Evolutionary conservation across 1,140 invertebrate species (phyloP).

Genomic region (Globodera rostochiensis): DNA sequence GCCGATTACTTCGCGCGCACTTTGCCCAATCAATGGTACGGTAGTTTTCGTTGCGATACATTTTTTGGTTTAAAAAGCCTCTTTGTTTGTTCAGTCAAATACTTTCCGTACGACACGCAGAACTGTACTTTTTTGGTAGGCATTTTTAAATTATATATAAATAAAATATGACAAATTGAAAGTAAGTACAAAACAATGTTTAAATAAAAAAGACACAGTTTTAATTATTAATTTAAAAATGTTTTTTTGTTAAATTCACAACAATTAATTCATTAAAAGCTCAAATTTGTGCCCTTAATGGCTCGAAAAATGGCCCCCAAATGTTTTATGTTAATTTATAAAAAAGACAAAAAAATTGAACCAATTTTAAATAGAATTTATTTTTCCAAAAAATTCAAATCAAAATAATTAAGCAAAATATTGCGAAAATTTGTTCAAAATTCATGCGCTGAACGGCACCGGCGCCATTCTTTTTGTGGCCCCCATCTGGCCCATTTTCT

Average conservation of each 20-base stretch:
- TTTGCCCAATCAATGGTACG: constrained; percentile 61
- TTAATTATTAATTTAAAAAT: no score
- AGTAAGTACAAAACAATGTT: no score
- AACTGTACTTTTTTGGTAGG: constrained; percentile 60
- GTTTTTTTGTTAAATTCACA: no score
- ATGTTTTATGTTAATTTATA: no score
- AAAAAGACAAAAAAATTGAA: no score
- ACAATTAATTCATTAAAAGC: no score
- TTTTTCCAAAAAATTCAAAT: constrained; percentile 10
- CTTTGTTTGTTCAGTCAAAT: constrained; percentile 56
- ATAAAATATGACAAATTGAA: no score
- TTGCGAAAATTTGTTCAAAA: background rate
- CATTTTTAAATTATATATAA: background rate
- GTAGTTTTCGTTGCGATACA: no score
- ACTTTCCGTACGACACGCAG: constrained; percentile 63
- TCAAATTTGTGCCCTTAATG: no score
- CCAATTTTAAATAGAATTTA: constrained; percentile 4
- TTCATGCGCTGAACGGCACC: background rate
- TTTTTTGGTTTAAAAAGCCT: background rate
- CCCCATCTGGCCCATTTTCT: background rate
- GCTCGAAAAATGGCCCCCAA: no score
- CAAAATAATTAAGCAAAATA: background rate
- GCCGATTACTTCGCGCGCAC: constrained; percentile 61
- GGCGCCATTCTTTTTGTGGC: constrained; percentile 7
- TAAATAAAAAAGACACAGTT: no score